Conservation (phyloP, 2,113 vertebrate species). For the Brachionichthys hirsutus region DNA sequence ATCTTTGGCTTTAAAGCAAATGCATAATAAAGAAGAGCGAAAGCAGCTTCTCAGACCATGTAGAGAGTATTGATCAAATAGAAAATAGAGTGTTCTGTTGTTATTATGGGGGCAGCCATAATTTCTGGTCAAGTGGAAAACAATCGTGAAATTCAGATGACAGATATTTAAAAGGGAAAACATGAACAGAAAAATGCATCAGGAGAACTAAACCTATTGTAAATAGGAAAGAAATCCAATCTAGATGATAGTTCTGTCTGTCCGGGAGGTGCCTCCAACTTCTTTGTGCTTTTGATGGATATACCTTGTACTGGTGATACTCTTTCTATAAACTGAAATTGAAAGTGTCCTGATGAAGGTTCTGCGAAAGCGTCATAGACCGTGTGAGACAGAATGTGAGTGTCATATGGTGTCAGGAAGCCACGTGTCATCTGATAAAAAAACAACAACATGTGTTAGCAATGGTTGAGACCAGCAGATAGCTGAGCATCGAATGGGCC, state of each 20-base stretch:
- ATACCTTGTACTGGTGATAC: slow-evolving; percentile 9
- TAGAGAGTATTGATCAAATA: not conserved
- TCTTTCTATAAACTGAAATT: slow-evolving; percentile 38
- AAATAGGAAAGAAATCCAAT: slow-evolving; percentile 33
- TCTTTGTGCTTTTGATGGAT: slow-evolving; percentile 34
- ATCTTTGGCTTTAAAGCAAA: no score
- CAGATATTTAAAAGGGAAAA: slow-evolving; percentile 4
- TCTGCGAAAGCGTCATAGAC: slow-evolving; percentile 11
- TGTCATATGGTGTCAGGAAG: not conserved
- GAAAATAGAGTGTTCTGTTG: not conserved
- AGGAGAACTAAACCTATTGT: not conserved
- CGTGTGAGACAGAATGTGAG: slow-evolving; percentile 2
- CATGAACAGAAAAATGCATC: slow-evolving; percentile 21
- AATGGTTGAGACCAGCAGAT: slow-evolving; percentile 18
- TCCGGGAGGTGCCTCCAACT: slow-evolving; percentile 3
- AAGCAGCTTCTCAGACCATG: not conserved
- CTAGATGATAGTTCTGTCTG: slow-evolving; percentile 5
- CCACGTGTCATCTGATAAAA: slow-evolving; percentile 13
- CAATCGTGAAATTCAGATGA: not conserved
- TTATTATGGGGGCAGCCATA: not conserved
- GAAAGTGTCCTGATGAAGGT: slow-evolving; percentile 26
- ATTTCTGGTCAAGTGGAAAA: slow-evolving; percentile 5
- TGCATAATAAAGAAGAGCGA: not conserved
- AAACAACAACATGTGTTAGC: slow-evolving; percentile 4
- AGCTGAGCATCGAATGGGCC: slow-evolving; percentile 29